A percentile compares a stretch with the other conserved stretches of the same genome.
These are phyloP conservation scores for Patella ulyssiponensis DNA, from an alignment of 2,888 invertebrate species.

Conservation along the genomic window DNA sequence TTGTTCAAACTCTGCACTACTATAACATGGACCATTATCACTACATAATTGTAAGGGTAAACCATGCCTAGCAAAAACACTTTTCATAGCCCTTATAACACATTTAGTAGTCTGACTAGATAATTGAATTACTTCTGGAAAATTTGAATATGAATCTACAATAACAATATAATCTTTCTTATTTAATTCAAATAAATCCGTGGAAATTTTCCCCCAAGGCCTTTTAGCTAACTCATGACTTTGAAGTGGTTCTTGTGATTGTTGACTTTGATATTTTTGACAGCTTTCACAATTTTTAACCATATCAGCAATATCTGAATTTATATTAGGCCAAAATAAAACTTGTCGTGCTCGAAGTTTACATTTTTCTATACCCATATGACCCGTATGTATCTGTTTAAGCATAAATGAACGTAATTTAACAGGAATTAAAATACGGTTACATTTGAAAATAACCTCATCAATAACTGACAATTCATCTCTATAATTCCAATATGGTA, in stretches of 20 bases:
- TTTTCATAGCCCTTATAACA: constrained; percentile 11
- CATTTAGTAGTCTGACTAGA: not conserved
- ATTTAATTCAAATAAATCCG: constrained; percentile 16
- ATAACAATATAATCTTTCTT: constrained; percentile 21
- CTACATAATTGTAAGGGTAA: constrained; percentile 17
- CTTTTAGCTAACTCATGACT: constrained; percentile 10
- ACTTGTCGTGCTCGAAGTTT: constrained; percentile 19
- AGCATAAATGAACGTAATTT: constrained; percentile 23
- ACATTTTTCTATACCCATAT: constrained; percentile 27
- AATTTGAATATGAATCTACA: constrained; percentile 19
- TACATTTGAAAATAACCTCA: constrained; percentile 17
- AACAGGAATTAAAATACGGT: constrained; percentile 25
- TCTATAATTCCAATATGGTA: constrained; percentile 6
- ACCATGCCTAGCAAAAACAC: constrained; percentile 24
- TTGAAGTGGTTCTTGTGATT: constrained; percentile 10
- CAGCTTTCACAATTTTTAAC: constrained; percentile 24
- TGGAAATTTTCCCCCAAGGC: constrained; percentile 18
- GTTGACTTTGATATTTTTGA: not conserved
- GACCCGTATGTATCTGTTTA: constrained; percentile 24
- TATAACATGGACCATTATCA: constrained; percentile 28
- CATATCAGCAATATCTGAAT: constrained; percentile 19
- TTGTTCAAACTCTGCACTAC: constrained; percentile 16
- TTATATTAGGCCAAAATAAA: constrained; percentile 26
- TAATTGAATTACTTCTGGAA: constrained; percentile 20
- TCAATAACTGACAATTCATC: not conserved